Evolutionary conservation across 2,888 invertebrate genomes (phyloP), one percentile per base, ranked within the genome.

Genomic region (Quadroppia sp.): DNA sequence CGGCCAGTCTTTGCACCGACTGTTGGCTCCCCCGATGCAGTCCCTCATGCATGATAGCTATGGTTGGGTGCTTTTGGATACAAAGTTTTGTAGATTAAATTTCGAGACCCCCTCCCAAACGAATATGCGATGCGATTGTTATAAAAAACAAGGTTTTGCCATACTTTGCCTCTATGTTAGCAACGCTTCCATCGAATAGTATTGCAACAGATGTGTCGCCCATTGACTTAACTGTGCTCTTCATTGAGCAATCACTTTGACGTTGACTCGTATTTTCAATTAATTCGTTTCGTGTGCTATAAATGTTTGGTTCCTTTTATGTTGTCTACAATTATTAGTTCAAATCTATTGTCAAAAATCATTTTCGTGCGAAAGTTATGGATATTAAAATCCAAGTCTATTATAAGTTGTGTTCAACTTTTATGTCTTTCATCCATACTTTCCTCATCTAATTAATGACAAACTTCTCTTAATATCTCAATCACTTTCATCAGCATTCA

Each of bases 151-250:
- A 69, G 69, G 42, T 69, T n/a, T n/a, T n/a, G n/a, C n/a, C n/a
- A n/a, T n/a, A n/a, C n/a, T n/a, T 69, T 45, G 69, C 69, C 69
- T 69, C 69, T 69, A 45, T 69, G 69, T 69, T 69, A 69, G 69
- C 40, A 42, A 69, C 69, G 69, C 69, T 69, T 69, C 25, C 23
- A 42, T 45, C 69, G 25, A 69, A 69, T 28, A 64, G 61, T 36
- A 36, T 40, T 45, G 69, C 69, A 69, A 69, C 69, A 69, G 69
- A 69, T 69, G 56, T 56, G 56, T 56, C 45, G 69, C 69, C 69
- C 69, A 69, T 69, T 69, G 69, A 69, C 69, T 69, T 45, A 23
- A 17, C 36, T 6, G 32, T 64, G 61, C 61, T 64, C 69, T 42
- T 69, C 69, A 64, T 17, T 64, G 2, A 25, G 25, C 25, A 69